These are phyloP conservation scores for Ageneiosus marmoratus DNA, from an alignment of 2,113 vertebrate genomes.

Conservation along the genomic window DNA sequence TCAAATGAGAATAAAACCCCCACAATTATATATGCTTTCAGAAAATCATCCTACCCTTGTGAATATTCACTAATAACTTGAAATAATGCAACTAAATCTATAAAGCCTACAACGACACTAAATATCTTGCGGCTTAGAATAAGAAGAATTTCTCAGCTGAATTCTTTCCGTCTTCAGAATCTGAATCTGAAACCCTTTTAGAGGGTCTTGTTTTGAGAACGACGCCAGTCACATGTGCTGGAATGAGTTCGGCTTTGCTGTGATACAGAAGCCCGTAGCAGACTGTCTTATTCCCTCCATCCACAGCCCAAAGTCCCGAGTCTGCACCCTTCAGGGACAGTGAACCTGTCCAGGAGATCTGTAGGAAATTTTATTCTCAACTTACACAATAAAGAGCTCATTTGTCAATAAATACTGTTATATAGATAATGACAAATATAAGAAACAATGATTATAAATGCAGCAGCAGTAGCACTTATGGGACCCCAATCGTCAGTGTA, in stretches of 20 bases:
- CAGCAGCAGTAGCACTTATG: no score
- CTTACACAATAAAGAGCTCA: no score
- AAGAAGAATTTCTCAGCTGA: no score
- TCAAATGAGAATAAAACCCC: no score
- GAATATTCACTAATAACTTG: no score
- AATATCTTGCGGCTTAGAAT: no score
- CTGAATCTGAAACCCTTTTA: constrained; percentile 77
- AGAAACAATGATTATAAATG: no score
- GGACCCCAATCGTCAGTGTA: neutral
- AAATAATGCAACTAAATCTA: no score
- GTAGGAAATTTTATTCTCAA: neutral
- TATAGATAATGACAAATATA: neutral
- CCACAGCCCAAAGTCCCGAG: constrained; percentile 85
- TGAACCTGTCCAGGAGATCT: constrained; percentile 68
- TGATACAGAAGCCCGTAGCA: constrained; percentile 83
- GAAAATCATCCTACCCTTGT: no score
- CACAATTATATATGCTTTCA: no score
- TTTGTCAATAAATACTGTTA: neutral
- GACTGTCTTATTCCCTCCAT: constrained; percentile 89
- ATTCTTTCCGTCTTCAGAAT: no score
- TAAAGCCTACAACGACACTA: no score
- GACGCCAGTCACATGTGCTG: constrained; percentile 78
- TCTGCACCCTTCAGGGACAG: constrained; percentile 78
- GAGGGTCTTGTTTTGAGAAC: constrained; percentile 74
- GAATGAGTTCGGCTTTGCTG: constrained; percentile 83